Base-by-base conservation (phyloP, 2,797 vertebrate species). In the Sciurus vulgaris region DNA sequence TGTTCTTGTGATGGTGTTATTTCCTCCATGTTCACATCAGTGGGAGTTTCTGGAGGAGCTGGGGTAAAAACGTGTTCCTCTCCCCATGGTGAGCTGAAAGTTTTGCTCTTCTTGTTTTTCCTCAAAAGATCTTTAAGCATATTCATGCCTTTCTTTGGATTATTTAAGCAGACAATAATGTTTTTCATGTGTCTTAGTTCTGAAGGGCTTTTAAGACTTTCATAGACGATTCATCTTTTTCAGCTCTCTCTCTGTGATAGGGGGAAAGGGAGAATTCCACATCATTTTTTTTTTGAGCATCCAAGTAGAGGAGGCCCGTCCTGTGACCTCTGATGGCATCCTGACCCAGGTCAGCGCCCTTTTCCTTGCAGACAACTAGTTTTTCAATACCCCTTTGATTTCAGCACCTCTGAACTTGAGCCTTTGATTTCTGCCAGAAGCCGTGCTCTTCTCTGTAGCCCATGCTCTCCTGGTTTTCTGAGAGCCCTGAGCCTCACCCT, bases 241-340 rank as follows among this genome's bases (percentile, higher is more conserved):
- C 22, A 28, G 2, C n/a, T 65, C 33, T 70, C 12, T 65, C n/a
- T 79, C 35, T 93, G 51, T 87, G 35, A 22, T 49, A 17, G 33
- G 15, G 35, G 74, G 33, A 5, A 81, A 30, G 51, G 72, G 47
- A 41, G 47, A 6, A 56, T 88, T 92, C 54, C 5, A 56, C 74
- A 17, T 91, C 18, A 24, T 77, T 85, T 97, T 78, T 97, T 78
- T 96, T 90, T 33, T n/a, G 38, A 41, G 81, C 47, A 26, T 77
- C 61, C 56, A 74, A 22, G 73, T 7, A 26, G 26, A 88, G 13
- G 70, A 47, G n/a, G n/a, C 12, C 2, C 10, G 11, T 28, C 77
- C 61, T 5, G 61, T 74, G 69, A 67, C 65, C 69, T 51, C 30
- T 18, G 35, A 8, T 18, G 69, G 41, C 38, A n/a, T 91, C 72